Percentiles rank a stretch among this genome's conserved stretches.
Evolutionary conservation across 2,797 vertebrate genomes (phyloP).

Genomic region (Eremophila alpestris): DNA sequence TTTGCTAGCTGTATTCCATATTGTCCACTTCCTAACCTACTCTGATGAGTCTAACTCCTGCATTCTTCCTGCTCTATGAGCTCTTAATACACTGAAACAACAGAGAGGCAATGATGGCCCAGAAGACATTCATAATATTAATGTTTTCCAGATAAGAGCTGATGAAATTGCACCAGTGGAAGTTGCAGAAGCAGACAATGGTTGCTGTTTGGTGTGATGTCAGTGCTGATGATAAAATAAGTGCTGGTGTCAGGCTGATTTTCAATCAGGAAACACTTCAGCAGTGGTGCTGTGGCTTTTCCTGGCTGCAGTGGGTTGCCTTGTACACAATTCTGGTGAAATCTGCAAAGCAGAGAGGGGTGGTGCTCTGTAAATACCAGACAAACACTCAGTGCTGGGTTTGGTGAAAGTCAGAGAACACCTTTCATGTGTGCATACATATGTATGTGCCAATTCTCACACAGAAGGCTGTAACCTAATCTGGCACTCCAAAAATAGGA

Average conservation of each 20-base stretch:
- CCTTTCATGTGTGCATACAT: fast-evolving
- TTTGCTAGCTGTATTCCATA: not conserved
- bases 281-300: not conserved
- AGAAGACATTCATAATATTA: not conserved
- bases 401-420: not conserved
- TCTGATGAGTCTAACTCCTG: not conserved
- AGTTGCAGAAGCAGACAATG: not conserved
- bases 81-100: not conserved
- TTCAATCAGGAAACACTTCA: not conserved
- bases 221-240: not conserved
- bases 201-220: not conserved
- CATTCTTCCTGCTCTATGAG: not conserved
- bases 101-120: not conserved
- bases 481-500: not conserved
- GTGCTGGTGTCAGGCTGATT: not conserved
- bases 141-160: not conserved
- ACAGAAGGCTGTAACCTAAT: not conserved
- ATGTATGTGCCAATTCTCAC: not conserved
- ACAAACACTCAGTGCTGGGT: not conserved
- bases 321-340: not conserved
- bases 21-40: not conserved
- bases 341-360: not conserved
- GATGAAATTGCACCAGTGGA: not conserved
- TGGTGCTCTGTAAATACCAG: not conserved
- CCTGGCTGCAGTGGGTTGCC: not conserved